Base-by-base conservation (phyloP, 2,113 vertebrate species). In the Ciconia boyciana region DNA sequence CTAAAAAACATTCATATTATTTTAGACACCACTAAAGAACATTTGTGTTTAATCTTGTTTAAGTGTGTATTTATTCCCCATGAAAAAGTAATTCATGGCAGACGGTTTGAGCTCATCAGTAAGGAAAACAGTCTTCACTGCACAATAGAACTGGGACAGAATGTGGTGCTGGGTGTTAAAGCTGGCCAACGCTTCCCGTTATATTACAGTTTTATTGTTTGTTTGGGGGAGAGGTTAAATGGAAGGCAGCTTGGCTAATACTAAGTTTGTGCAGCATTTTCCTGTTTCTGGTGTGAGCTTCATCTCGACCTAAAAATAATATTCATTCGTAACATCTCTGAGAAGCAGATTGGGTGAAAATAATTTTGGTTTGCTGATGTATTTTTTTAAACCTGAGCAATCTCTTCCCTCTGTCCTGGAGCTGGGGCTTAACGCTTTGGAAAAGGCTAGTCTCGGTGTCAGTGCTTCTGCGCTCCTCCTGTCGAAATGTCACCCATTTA, bases 21-120 rank as follows among this genome's bases (percentile, higher is more conserved):
- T 97, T 95, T 94, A 93, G 96, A 95, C 85, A 91, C 78, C 78
- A 48, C 89, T 93, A 83, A 97, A 97, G 95, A 96, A 90, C 91
- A 60, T 96, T 96, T 95, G 87, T 80, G 91, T 94, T 96, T 97
- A 94, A 90, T 97, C 91, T 95, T 93, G 97, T 97, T 97, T 95
- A 85, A 95, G 55, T 60, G 91, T 93, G 58, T 85, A 96, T 97
- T 96, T 96, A 96, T 96, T 86, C 60, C 78, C 91, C 66, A 77
- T 91, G 95, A 94, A 94, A 94, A 95, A 86, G 78, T 94, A 97
- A 95, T 94, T 94, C 93, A 85, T 96, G 97, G 75, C 91, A 95
- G 87, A 80, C 82, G 2, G 91, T 91, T 93, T 79, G 81, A 89
- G 78, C 84, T 94, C 81, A 70, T 94, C 87, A 83, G 87, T 43